Conservation (phyloP, 2,888 invertebrate species). For the Leucophenga maculata region DNA sequence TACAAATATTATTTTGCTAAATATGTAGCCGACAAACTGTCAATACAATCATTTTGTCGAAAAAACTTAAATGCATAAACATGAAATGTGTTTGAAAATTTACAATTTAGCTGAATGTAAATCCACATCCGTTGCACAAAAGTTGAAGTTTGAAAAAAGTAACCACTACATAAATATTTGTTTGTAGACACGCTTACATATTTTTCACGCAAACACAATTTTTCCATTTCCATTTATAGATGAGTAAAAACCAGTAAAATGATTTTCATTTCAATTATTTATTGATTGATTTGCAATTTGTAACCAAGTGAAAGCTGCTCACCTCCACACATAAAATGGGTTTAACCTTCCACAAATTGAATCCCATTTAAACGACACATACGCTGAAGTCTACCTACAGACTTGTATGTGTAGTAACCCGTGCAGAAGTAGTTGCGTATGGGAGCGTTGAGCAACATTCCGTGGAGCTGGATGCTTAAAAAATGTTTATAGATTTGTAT, state of each 20-base stretch:
- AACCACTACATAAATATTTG: neutral
- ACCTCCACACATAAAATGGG: conserved; percentile 49
- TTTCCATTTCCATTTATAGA: conserved; percentile 62
- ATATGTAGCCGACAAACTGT: too few relatives aligned
- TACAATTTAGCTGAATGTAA: conserved; percentile 53
- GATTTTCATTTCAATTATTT: conserved; percentile 66
- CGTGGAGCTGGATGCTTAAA: too few relatives aligned
- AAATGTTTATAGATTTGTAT: too few relatives aligned
- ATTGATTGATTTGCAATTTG: conserved; percentile 67
- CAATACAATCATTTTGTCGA: too few relatives aligned
- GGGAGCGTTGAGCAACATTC: too few relatives aligned
- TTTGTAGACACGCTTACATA: conserved; percentile 3
- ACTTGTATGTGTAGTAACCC: too few relatives aligned
- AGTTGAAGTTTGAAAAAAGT: neutral
- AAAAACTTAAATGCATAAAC: too few relatives aligned
- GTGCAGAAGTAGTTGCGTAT: too few relatives aligned
- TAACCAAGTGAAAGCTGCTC: conserved; percentile 66
- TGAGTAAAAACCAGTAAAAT: conserved; percentile 66
- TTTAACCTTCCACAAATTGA: too few relatives aligned
- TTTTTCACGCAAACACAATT: conserved; percentile 40
- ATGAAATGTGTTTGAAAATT: conserved; percentile 52
- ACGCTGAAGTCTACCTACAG: too few relatives aligned
- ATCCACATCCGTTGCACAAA: conserved; percentile 24
- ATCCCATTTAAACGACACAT: too few relatives aligned
- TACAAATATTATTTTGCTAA: too few relatives aligned